Evolutionary conservation across 2,888 invertebrate genomes (phyloP).

Genomic region (Andrena marginata): DNA sequence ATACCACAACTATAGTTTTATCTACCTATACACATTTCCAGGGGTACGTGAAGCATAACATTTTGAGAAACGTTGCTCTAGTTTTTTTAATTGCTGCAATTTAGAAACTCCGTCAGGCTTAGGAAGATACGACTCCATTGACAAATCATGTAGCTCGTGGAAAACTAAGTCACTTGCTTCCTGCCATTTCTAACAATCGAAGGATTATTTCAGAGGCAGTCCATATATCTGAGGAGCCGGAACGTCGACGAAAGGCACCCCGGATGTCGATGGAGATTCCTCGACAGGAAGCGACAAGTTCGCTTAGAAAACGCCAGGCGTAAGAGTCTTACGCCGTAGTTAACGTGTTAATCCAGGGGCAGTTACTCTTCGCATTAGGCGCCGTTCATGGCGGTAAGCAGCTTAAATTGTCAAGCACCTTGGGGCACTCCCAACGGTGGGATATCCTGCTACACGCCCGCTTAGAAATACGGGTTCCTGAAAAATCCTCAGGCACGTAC

Average conservation of each 20-base stretch:
- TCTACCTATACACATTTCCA: no score
- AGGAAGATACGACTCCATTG: no score
- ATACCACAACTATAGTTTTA: no score
- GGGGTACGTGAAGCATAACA: no score
- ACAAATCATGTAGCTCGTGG: no score
- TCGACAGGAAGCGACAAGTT: slow-evolving; percentile 31
- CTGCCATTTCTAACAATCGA: background rate
- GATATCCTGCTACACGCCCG: slow-evolving; percentile 19
- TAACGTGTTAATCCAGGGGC: slow-evolving; percentile 72
- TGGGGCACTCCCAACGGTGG: slow-evolving; percentile 29
- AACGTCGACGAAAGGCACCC: slow-evolving; percentile 9
- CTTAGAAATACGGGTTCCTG: slow-evolving; percentile 46
- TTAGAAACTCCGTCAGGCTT: no score
- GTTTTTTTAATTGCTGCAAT: no score
- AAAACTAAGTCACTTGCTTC: background rate
- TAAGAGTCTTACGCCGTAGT: slow-evolving; percentile 61
- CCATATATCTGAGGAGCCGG: no score
- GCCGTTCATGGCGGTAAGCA: slow-evolving; percentile 61
- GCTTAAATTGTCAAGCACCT: slow-evolving; percentile 72
- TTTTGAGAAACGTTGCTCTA: no score
- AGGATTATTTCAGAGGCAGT: no score
- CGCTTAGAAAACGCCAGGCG: slow-evolving; percentile 26
- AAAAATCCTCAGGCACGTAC: slow-evolving; percentile 32
- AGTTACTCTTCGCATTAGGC: slow-evolving; percentile 68
- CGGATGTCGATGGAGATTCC: slow-evolving; percentile 37